phyloP scores from a whole-genome alignment of 2,888 invertebrate species.

The Smittia sp. region DNA sequence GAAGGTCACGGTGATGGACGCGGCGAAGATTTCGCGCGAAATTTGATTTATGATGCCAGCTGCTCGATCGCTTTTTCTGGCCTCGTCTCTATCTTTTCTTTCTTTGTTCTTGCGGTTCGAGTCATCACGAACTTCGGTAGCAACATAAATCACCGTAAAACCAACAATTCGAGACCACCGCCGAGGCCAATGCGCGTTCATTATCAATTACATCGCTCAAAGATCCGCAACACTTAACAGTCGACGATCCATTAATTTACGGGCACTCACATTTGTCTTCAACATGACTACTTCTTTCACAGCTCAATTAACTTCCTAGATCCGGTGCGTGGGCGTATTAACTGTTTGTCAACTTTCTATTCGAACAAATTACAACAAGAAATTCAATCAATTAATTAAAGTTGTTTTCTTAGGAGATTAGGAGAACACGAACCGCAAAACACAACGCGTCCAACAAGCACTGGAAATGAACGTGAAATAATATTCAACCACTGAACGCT shows the following conservation, averaged over 20 bases:
- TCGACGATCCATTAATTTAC: no score
- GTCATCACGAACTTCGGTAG: neutral
- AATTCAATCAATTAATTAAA: neutral
- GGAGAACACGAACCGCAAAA: neutral
- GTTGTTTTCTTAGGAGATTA: neutral
- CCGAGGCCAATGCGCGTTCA: neutral
- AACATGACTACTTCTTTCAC: neutral
- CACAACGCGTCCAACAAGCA: constrained; percentile 16
- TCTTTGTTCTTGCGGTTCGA: neutral
- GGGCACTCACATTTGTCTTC: constrained; percentile 23
- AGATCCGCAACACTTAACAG: neutral
- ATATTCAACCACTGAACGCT: constrained; percentile 28
- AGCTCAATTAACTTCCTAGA: neutral
- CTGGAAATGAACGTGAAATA: constrained; percentile 23
- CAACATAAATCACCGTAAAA: neutral
- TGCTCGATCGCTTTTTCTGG: neutral
- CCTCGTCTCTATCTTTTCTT: neutral
- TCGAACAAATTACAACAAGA: neutral
- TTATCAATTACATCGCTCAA: neutral
- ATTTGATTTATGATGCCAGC: constrained; percentile 30
- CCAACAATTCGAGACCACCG: neutral
- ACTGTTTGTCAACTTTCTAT: neutral
- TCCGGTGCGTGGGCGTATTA: neutral
- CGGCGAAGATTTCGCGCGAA: neutral
- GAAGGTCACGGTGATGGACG: constrained; percentile 3